A percentile compares a stretch with the other conserved stretches of the same genome.
Evolutionary conservation across 92 coral and sea anemone species (phyloP).

Genomic region (Epizoanthus rinbou): DNA sequence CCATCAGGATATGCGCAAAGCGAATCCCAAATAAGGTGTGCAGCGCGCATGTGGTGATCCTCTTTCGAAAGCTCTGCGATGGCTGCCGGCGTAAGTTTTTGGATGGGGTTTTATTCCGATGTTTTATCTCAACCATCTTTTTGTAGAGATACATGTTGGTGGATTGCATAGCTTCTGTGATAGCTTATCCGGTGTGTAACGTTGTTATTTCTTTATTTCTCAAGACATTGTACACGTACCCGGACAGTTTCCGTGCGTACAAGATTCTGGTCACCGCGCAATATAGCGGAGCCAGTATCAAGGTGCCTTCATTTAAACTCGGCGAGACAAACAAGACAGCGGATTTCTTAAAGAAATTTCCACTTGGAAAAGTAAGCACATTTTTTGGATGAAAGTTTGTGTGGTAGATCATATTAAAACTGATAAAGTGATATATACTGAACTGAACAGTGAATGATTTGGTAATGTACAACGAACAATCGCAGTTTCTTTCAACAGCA

Average conservation of each 20-base stretch:
- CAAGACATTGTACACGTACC: conserved; percentile 97
- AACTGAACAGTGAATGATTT: not conserved
- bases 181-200: not conserved
- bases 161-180: not conserved
- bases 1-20: too few species aligned
- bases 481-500: too few species aligned
- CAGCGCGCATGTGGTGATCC: conserved; percentile 42
- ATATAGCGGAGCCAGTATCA: conserved; percentile 88
- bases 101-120: not conserved
- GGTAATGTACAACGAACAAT: not conserved
- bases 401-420: too few species aligned
- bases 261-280: conserved; percentile 97
- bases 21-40: too few species aligned
- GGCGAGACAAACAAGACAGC: conserved; percentile 94
- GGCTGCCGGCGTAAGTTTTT: conserved; percentile 92
- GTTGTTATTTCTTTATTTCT: conserved; percentile 25
- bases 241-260: conserved; percentile 96
- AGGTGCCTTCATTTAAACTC: conserved; percentile 84
- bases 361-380: conserved; percentile 90
- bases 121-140: conserved; percentile 35
- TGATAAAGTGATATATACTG: too few species aligned
- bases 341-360: conserved; percentile 86
- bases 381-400: not conserved
- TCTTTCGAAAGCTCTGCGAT: conserved; percentile 62
- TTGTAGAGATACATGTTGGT: not conserved